Conservation (phyloP, 1,140 invertebrate genomes). For the Drosophila varians region DNA sequence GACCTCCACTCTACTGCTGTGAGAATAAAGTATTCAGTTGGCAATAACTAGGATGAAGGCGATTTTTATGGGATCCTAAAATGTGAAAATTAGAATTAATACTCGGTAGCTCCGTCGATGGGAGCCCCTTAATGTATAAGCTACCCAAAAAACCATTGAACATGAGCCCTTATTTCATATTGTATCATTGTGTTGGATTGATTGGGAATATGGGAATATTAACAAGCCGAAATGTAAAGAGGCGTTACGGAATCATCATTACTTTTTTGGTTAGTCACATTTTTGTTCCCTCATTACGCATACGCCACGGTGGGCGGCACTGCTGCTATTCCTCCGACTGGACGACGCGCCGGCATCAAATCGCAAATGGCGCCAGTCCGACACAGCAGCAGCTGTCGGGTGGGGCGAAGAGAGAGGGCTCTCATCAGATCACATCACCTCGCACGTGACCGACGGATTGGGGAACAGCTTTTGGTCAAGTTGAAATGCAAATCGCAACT, state of each 20-base stretch:
- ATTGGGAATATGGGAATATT: not conserved
- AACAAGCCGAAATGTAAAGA: not conserved
- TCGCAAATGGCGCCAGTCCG: constrained; percentile 69
- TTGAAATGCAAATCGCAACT: constrained; percentile 80
- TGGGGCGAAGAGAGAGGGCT: not conserved
- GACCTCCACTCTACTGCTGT: not conserved
- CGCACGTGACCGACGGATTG: constrained; percentile 54
- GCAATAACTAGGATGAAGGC: not conserved
- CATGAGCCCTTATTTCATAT: no score
- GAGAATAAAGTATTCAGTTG: not conserved
- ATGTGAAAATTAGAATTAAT: no score
- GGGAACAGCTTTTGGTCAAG: constrained; percentile 64
- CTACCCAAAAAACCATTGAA: no score
- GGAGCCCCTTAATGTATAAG: no score
- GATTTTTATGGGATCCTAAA: not conserved
- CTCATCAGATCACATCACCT: constrained; percentile 33
- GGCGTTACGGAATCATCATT: not conserved
- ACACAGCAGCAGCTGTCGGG: constrained; percentile 30
- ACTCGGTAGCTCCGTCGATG: no score
- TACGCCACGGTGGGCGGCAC: constrained; percentile 26
- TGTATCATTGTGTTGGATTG: no score
- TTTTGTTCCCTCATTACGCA: constrained; percentile 39
- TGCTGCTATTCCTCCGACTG: constrained; percentile 24
- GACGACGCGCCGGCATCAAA: constrained; percentile 58
- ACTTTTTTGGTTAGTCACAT: constrained; percentile 6